Evolutionary conservation across 2,113 vertebrate species (phyloP).

Genomic region (Cololabis saira): DNA sequence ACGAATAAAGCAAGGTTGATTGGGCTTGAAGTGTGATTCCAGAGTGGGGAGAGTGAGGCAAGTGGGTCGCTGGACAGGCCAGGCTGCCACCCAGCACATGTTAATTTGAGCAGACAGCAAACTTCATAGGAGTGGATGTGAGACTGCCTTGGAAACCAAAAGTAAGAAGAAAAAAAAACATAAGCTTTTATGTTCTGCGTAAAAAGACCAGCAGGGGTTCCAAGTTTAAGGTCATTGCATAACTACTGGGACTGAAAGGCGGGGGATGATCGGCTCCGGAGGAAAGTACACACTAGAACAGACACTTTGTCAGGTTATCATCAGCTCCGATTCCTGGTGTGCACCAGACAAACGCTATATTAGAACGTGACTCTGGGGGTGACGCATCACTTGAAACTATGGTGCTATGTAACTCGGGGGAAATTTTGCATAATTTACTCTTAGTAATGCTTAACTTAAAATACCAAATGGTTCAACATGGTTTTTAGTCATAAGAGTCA

Average conservation of each 20-base stretch:
- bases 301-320: not conserved
- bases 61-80: constrained; percentile 43
- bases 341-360: not conserved
- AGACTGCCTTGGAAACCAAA: constrained; percentile 52
- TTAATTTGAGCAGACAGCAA: constrained; percentile 71
- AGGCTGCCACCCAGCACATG: constrained; percentile 58
- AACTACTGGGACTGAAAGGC: constrained; percentile 45
- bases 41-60: constrained; percentile 37
- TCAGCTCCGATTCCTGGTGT: not conserved
- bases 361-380: too few relatives aligned
- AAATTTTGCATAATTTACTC: too few relatives aligned
- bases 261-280: constrained; percentile 44
- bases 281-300: constrained; percentile 21
- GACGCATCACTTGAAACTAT: too few relatives aligned
- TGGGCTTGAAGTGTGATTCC: constrained; percentile 24
- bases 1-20: too few relatives aligned
- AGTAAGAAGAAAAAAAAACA: constrained; percentile 50
- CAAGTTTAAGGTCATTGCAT: constrained; percentile 77
- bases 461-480: too few relatives aligned
- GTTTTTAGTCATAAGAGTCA: too few relatives aligned
- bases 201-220: constrained; percentile 75
- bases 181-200: constrained; percentile 62
- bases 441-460: too few relatives aligned
- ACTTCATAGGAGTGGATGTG: constrained; percentile 64
- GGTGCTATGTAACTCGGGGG: too few relatives aligned